A percentile compares a stretch with the other conserved stretches of the same genome.
Evolutionary conservation across 2,113 vertebrate genomes (phyloP).

Genomic region (Zootoca vivipara): DNA sequence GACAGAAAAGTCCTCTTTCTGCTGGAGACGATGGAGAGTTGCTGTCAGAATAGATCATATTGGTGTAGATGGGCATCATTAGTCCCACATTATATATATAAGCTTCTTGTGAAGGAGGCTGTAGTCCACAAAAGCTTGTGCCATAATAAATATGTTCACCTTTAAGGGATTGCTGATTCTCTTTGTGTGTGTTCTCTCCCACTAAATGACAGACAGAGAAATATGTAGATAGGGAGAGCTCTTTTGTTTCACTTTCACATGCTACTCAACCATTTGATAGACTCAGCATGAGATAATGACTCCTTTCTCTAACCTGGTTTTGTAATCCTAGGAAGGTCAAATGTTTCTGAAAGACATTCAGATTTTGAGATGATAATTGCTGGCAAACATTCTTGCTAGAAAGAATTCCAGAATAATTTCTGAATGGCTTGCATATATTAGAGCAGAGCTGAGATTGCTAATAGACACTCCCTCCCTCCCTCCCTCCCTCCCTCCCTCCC

Average conservation of each 20-base stretch:
- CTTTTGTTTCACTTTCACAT: conserved; percentile 1
- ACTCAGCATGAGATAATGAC: background rate
- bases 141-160: too few species aligned
- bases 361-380: conserved; percentile 5
- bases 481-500: too few species aligned
- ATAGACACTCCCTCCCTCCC: background rate
- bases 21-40: too few species aligned
- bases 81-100: background rate
- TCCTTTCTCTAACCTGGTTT: background rate
- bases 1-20: too few species aligned
- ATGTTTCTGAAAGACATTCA: background rate
- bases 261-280: background rate
- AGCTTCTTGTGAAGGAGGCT: too few species aligned
- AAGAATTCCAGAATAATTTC: background rate
- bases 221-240: background rate
- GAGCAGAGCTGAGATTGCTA: background rate
- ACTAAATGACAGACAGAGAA: background rate
- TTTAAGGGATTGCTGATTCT: background rate
- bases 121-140: too few species aligned
- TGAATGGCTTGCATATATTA: background rate
- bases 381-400: background rate
- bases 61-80: too few species aligned
- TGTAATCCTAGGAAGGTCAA: background rate
- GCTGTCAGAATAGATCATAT: too few species aligned
- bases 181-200: background rate